Conservation (phyloP, 2,888 invertebrate genomes). For the Zootermopsis nevadensis region DNA sequence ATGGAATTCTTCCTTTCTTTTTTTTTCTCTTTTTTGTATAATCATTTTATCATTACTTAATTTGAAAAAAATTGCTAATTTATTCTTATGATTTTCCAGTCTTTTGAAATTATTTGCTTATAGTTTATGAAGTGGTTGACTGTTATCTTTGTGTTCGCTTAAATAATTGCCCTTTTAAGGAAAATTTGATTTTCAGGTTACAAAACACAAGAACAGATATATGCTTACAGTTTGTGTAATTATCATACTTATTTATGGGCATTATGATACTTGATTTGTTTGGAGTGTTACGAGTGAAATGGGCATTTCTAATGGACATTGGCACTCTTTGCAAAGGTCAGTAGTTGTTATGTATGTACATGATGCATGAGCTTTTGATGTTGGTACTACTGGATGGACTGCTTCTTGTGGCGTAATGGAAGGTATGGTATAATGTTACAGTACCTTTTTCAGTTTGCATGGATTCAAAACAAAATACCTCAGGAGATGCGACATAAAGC, state of each 20-base stretch:
- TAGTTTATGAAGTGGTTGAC: no score
- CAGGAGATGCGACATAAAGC: slow-evolving; percentile 43
- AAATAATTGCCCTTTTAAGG: no score
- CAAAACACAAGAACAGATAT: no score
- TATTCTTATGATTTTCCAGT: no score
- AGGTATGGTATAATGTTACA: slow-evolving; percentile 25
- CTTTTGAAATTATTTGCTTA: no score
- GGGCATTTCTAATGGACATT: not conserved
- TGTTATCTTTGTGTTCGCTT: no score
- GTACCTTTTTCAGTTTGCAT: slow-evolving; percentile 41
- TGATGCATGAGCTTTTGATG: slow-evolving; percentile 11
- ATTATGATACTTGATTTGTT: not conserved
- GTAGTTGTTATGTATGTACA: slow-evolving; percentile 16
- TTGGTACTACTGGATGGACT: slow-evolving; percentile 5
- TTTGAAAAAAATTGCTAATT: no score
- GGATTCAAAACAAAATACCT: slow-evolving; percentile 34
- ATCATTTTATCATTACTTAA: no score
- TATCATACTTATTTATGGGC: not conserved
- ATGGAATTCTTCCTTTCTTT: no score
- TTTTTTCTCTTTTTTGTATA: no score
- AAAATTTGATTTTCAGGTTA: no score
- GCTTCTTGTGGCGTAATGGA: slow-evolving; percentile 16
- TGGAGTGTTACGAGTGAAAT: not conserved
- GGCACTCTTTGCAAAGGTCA: not conserved
- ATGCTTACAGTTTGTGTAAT: no score